Evolutionary conservation across 2,888 invertebrate species (phyloP).

Genomic region (Geotrupes spiniger): DNA sequence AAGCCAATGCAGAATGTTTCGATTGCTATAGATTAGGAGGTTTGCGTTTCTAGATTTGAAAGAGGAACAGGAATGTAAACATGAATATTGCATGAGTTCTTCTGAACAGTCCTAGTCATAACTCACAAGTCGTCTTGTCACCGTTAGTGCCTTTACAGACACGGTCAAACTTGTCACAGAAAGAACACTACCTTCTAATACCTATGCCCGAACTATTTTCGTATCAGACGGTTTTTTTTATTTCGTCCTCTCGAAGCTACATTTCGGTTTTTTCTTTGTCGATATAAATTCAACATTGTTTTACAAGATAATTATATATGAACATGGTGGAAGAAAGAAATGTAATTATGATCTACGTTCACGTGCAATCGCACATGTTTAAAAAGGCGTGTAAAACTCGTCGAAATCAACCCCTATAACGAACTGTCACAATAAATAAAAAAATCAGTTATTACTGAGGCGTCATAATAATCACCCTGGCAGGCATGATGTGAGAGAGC

Average conservation of each 20-base stretch:
- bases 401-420: constrained; percentile 27
- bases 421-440: constrained; percentile 32
- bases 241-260: neutral
- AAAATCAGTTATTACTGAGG: constrained; percentile 34
- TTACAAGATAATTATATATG: too few relatives aligned
- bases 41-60: constrained; percentile 29
- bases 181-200: constrained; percentile 1
- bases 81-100: constrained; percentile 36
- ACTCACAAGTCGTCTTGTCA: constrained; percentile 34
- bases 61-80: constrained; percentile 31
- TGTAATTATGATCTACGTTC: too few relatives aligned
- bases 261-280: too few relatives aligned
- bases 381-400: constrained; percentile 6
- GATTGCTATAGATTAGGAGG: constrained; percentile 32
- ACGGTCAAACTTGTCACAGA: constrained; percentile 16
- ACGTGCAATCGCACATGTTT: too few relatives aligned
- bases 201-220: constrained; percentile 8
- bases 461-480: constrained; percentile 34
- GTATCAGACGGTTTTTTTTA: constrained; percentile 11
- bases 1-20: constrained; percentile 25
- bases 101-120: constrained; percentile 32
- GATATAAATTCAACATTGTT: too few relatives aligned
- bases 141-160: constrained; percentile 30
- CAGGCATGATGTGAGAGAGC: constrained; percentile 30
- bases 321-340: too few relatives aligned